Percentiles rank a stretch among this genome's conserved stretches.
Evolutionary conservation across 23 tunicate species (phyloP).

Genomic region (Trididemnum nubilum): DNA sequence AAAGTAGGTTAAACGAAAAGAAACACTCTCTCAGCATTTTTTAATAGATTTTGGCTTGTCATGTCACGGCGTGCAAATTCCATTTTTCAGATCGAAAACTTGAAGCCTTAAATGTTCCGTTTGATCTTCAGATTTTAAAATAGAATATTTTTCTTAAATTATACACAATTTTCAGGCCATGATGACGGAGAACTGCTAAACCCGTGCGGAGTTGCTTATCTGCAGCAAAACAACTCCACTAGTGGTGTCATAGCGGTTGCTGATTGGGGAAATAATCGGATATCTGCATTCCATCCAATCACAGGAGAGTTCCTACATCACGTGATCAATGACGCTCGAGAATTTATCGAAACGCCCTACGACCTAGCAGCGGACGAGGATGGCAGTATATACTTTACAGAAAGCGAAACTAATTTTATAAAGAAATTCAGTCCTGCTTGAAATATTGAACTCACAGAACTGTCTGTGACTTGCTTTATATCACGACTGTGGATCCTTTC

Average conservation of each 20-base stretch:
- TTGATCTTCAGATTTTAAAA: too few species aligned
- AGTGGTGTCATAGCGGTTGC: constrained; percentile 45
- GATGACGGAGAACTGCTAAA: constrained; percentile 42
- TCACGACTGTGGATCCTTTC: too few species aligned
- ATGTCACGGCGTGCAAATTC: too few species aligned
- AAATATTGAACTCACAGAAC: too few species aligned
- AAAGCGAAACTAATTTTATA: constrained; percentile 51
- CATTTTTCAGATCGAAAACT: too few species aligned
- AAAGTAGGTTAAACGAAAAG: too few species aligned
- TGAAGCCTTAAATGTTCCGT: too few species aligned
- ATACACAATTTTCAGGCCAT: constrained; percentile 33
- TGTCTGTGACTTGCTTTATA: too few species aligned
- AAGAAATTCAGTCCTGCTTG: constrained; percentile 34
- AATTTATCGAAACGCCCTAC: constrained; percentile 26
- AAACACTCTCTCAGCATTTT: too few species aligned
- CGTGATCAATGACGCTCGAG: constrained; percentile 22
- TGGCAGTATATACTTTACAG: constrained; percentile 43
- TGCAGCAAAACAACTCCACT: constrained; percentile 20
- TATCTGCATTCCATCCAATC: constrained; percentile 49
- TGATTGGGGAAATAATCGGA: constrained; percentile 67
- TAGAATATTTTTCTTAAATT: too few species aligned
- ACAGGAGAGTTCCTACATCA: constrained; percentile 49
- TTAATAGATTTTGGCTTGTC: too few species aligned
- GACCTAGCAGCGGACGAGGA: constrained; percentile 38
- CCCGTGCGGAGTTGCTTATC: constrained; percentile 56